Evolutionary conservation across 2,797 vertebrate species (phyloP), one percentile per base, ranked within the genome.

Genomic region (Arvicola amphibius): DNA sequence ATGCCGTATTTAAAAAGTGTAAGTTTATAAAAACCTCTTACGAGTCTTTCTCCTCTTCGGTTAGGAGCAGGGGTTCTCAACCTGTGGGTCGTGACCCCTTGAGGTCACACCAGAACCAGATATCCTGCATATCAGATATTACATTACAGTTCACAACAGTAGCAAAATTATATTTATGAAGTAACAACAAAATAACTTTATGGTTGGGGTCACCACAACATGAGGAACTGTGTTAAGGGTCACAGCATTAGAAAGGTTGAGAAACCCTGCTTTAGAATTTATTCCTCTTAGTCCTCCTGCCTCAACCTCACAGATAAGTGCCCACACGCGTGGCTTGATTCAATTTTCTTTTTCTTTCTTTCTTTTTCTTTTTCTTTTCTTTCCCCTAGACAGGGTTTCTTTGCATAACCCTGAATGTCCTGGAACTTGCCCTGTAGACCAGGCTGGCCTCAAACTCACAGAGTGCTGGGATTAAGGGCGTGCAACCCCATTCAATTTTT

Each of bases 401-500:
- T n/a, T 71, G 34, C 25, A 27, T 37, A 4, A n/a, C 34, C 3
- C 3, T 71, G 34, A 0, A 3, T 71, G 34, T 71, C 34, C 17
- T 71, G 0, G 17, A 71, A n/a, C 67, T 71, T 0, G 2, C 67
- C 37, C 34, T n/a, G 67, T 71, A 71, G 67, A 71, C 67, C 34
- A 69, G 16, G 7, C 67, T 69, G 34, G 34, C 34, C 67, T 69
- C 67, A n/a, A 3, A 69, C 34, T 69, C 67, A 69, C 34, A n/a
- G 34, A 71, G 67, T 71, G 34, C 8, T 71, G 67, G 67, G 67
- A 51, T 51, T 51, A 51, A 51, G n/a, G n/a, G n/a, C n/a, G n/a
- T n/a, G n/a, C n/a, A n/a, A n/a, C n/a, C n/a, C n/a, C n/a, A n/a
- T 53, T 78, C 74, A 27, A 88, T 92, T 86, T 88, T 37, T 25